Base-by-base conservation (phyloP, 2,888 invertebrate species). In the Matsumyia berberina region DNA sequence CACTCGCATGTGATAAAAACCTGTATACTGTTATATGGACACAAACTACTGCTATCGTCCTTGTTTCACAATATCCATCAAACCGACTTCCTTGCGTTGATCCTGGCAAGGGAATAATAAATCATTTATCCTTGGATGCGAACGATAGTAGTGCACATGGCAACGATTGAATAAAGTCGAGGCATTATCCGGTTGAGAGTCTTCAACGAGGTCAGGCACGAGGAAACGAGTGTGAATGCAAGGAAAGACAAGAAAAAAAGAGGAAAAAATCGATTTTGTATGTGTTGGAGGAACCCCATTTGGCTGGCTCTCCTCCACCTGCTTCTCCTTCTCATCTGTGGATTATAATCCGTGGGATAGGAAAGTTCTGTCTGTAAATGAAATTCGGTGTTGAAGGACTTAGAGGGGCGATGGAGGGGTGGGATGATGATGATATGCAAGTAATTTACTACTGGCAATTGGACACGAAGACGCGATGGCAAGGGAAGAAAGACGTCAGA, bases 131-230 rank as follows among this genome's bases (percentile, higher is more conserved):
- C 51, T 66, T 46, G 70, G 8, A 44, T 58, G 33, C 44, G 35
- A 46, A 35, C n/a, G 37, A 29, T 58, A 58, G 33, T 58, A 58
- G 33, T 70, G 70, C 70, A 70, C 58, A 58, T 58, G 70, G 49
- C 49, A 57, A 35, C 44, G 62, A 46, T 46, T 62, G 19, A 49
- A 5, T 19, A 11, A 39, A 24, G n/a, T 2, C 35, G 39, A 11
- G 6, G 17, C 33, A 24, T 46, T 35, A 64, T 60, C 62, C 53
- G 15, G 53, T 15, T 1, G 33, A 55, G 33, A 55, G 53, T 12
- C 12, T 12, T 67, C 29, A 69, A 33, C 19, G 42, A 46, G 55
- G 69, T 58, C 46, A 70, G 57, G 37, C 57, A 58, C 58, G 57
- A 49, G 49, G 29, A 58, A 58, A 35, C 7, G 51, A 24, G 4